Evolutionary conservation across 2,797 vertebrate genomes (phyloP), one percentile per base, ranked within the genome.

Genomic region (Corythornis leucogaster): DNA sequence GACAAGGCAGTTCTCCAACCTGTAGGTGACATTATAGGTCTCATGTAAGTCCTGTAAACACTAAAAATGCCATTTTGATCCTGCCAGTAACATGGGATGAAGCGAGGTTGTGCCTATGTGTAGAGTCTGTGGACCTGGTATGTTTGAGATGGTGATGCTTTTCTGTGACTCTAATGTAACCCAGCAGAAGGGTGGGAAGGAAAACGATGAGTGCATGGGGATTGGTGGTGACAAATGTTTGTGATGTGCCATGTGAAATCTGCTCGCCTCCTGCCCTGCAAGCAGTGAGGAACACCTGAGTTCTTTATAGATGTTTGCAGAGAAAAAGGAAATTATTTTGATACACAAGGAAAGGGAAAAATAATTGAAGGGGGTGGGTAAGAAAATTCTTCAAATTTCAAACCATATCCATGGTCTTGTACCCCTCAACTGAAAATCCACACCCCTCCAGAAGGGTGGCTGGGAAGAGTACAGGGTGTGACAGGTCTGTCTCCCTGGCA

Each of bases 211-310:
- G 64, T 92, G 46, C 80, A 63, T 64, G 12, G 17, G 61, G 70
- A 69, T 13, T 0, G 4, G 73, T 69, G 66, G 59, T 85, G 82
- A 82, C 26, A 87, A 85, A 89, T 35, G 75, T 62, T 69, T 90
- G 48, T 17, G 67, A 92, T 59, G 93, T 80, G 64, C 83, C 64
- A 42, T n/a, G 50, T 43, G 75, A 89, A 84, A 89, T 22, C 76
- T 87, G 84, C 93, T 80, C 67, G 86, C 83, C 35, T 89, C 74
- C 91, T 95, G 85, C 79, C 73, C 55, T 69, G 84, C 79, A 89
- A 93, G 79, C 76, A 95, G 68, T 46, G 77, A 88, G 63, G 69
- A 88, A 92, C 95, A 92, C 95, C 96, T 95, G 96, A 96, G 95
- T 89, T 95, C 81, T 85, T 87, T 90, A 85, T 51, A 81, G 80